phyloP scores from a whole-genome alignment of 2,888 invertebrate species.

The Tethea ocularis region DNA sequence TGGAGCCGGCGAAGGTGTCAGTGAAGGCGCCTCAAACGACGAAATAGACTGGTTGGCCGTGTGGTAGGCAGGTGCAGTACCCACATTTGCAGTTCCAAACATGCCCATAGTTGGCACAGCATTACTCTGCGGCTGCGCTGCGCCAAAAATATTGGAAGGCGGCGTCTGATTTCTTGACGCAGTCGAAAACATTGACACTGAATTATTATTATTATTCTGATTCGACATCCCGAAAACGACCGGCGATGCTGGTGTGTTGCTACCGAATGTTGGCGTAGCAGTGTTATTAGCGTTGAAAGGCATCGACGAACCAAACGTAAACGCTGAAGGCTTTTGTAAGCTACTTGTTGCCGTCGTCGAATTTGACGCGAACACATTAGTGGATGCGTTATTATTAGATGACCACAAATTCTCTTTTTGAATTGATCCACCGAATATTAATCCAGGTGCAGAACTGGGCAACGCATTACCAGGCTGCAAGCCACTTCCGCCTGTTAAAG shows the following conservation, averaged over 20 bases:
- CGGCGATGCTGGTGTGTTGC: constrained; percentile 36
- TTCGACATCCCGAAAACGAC: constrained; percentile 56
- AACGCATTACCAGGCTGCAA: constrained; percentile 30
- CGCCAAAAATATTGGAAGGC: constrained; percentile 50
- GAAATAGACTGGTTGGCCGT: constrained; percentile 43
- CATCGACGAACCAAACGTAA: constrained; percentile 56
- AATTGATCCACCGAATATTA: constrained; percentile 45
- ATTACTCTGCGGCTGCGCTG: constrained; percentile 36
- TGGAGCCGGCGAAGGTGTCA: constrained; percentile 42
- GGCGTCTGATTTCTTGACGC: constrained; percentile 40
- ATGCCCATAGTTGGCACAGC: constrained; percentile 39
- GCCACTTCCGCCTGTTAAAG: constrained; percentile 30
- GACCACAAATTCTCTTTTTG: constrained; percentile 63
- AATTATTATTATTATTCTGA: constrained; percentile 39
- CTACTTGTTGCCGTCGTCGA: constrained; percentile 34
- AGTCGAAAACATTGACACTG: constrained; percentile 50
- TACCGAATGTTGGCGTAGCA: constrained; percentile 46
- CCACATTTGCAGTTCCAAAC: constrained; percentile 50
- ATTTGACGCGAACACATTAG: constrained; percentile 50
- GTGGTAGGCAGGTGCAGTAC: constrained; percentile 51
- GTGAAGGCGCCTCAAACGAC: constrained; percentile 26
- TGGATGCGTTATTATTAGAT: constrained; percentile 31
- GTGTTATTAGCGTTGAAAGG: constrained; percentile 42
- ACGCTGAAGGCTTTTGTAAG: constrained; percentile 51
- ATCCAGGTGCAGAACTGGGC: constrained; percentile 17